phyloP scores from a whole-genome alignment of 35 echinoderm and acorn worm species.

The Holothuria glaberrima region DNA sequence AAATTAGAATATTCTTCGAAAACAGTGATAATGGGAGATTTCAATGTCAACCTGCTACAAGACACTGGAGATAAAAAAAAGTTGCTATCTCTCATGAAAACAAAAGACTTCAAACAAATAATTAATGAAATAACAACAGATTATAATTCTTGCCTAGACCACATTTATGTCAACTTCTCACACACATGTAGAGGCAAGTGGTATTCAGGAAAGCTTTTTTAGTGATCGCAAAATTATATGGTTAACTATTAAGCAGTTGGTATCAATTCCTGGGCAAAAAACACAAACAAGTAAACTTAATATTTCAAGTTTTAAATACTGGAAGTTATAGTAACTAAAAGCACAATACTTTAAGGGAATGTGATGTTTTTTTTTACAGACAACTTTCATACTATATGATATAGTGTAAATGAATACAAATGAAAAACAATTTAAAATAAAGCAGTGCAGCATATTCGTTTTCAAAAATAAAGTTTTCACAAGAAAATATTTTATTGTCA shows the following conservation, averaged over 20 bases:
- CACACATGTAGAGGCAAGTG: constrained; percentile 5
- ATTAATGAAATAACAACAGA: background rate
- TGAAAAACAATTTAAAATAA: background rate
- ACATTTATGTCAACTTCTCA: background rate
- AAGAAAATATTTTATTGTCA: too few species aligned
- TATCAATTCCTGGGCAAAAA: background rate
- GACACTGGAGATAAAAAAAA: constrained; percentile 15
- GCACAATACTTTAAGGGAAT: background rate
- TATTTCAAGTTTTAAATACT: constrained; percentile 19
- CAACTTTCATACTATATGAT: background rate
- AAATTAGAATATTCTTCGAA: background rate
- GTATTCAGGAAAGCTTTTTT: constrained; percentile 31
- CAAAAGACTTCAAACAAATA: background rate
- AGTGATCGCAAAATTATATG: constrained; percentile 8
- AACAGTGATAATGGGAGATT: constrained; percentile 36
- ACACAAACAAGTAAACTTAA: background rate
- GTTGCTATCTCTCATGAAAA: background rate
- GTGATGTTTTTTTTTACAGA: background rate
- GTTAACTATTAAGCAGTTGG: background rate
- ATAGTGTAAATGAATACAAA: background rate
- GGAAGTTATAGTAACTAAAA: background rate
- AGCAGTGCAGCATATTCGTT: background rate
- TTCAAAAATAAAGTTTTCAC: too few species aligned
- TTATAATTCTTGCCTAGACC: constrained; percentile 6
- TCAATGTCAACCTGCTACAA: constrained; percentile 38